Evolutionary conservation across 2,113 vertebrate species (phyloP).

Genomic region (Salvelinus alpinus): DNA sequence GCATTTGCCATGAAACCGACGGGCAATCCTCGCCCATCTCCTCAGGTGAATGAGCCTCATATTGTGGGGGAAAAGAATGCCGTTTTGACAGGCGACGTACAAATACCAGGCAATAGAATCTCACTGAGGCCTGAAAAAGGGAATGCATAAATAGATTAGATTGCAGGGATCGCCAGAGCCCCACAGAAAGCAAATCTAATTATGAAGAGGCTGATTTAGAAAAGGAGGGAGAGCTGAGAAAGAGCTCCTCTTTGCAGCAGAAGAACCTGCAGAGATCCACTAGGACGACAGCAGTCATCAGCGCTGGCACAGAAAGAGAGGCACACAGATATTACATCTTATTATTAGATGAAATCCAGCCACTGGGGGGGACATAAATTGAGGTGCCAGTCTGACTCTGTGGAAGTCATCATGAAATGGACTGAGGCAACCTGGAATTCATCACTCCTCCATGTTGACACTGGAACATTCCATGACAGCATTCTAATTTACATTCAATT

Average conservation of each 20-base stretch:
- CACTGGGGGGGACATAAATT: conserved; percentile 13
- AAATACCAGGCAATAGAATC: conserved; percentile 77
- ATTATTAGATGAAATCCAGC: conserved; percentile 44
- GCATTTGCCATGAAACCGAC: conserved; percentile 63
- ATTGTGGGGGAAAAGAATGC: conserved; percentile 67
- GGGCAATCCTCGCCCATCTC: conserved; percentile 56
- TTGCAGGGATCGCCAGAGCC: conserved; percentile 64
- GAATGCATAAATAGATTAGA: conserved; percentile 79
- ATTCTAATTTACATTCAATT: no score
- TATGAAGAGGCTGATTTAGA: conserved; percentile 68
- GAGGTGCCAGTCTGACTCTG: conserved; percentile 22
- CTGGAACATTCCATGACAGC: no score
- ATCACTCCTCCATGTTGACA: not conserved
- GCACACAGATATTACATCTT: conserved; percentile 45
- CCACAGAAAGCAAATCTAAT: conserved; percentile 77
- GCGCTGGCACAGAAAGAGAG: conserved; percentile 27
- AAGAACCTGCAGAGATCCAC: conserved; percentile 59
- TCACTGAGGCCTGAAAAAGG: conserved; percentile 76
- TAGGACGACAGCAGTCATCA: conserved; percentile 50
- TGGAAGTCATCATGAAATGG: conserved; percentile 23
- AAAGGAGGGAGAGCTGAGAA: conserved; percentile 47
- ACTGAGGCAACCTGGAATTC: conserved; percentile 26
- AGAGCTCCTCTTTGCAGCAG: conserved; percentile 61
- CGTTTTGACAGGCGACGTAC: conserved; percentile 73
- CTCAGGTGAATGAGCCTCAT: conserved; percentile 69